Base-by-base conservation (phyloP, 2,888 invertebrate genomes). In the Conistra vaccinii region DNA sequence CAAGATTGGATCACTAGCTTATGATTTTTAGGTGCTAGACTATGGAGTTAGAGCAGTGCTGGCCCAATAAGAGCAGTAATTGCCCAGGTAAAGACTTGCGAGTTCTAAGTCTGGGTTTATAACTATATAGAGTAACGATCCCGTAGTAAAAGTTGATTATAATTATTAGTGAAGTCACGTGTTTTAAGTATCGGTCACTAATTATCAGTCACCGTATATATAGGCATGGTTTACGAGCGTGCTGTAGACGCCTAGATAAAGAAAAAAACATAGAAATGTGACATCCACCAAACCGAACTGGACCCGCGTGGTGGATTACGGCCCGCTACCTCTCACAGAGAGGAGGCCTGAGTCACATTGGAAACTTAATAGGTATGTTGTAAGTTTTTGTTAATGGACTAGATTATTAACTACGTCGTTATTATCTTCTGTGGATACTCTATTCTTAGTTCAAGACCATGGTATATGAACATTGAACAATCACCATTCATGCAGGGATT, bases 401-500 rank as follows among this genome's bases (percentile, higher is more conserved):
- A 42, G 17, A 29, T 71, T 39, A 53, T 53, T 51, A 76, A 35
- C 53, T 14, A 3, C 77, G 2, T 51, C 78, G 23, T 42, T 51
- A 68, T 51, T 2, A 14, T 78, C 29, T 35, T 42, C n/a, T n/a
- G 14, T 39, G 3, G 26, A 39, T 73, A 29, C 2, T n/a, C 73
- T 62, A 57, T 76, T 80, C 6, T 48, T 61, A 73, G 29, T 58
- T 53, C 23, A 45, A 55, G 9, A 63, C 32, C n/a, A 32, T 58
- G 14, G 51, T 55, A 3, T 35, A 39, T 53, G 29, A 48, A 9
- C 39, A 53, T 66, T 53, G 29, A 29, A 55, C 32, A 14, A 51
- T 53, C n/a, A 81, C 14, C 32, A 60, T n/a, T 29, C 69, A 65
- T 82, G 65, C 61, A 55, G 26, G 0, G 3, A 48, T 69, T 60